Conservation (phyloP, 2,888 invertebrate genomes). For the Plagiodera versicolora region DNA sequence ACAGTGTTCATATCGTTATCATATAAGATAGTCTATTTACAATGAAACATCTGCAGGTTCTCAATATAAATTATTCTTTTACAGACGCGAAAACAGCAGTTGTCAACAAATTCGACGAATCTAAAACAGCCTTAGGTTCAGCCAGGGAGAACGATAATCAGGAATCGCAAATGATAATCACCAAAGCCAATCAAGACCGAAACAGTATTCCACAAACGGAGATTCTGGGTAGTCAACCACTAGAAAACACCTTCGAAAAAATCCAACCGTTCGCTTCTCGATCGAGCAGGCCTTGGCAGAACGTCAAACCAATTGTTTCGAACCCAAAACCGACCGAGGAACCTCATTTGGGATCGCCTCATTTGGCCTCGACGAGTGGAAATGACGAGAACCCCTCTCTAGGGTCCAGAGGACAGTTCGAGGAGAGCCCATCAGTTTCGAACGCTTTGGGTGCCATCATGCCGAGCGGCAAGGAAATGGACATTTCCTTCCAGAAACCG, state of each 20-base stretch:
- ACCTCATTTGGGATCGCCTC: not conserved
- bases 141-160: not conserved
- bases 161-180: too few relatives aligned
- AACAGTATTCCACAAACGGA: conserved; percentile 1
- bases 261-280: conserved; percentile 5
- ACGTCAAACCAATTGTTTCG: too few relatives aligned
- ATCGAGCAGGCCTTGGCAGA: not conserved
- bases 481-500: conserved; percentile 14
- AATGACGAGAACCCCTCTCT: not conserved
- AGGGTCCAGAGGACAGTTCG: not conserved
- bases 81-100: not conserved
- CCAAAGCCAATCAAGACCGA: not conserved
- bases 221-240: conserved; percentile 22
- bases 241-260: conserved; percentile 21
- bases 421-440: not conserved
- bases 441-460: conserved; percentile 32
- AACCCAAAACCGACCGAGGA: too few relatives aligned
- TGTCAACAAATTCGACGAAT: conserved; percentile 10
- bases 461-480: conserved; percentile 19
- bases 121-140: conserved; percentile 5
- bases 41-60: too few relatives aligned
- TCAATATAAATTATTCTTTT: not conserved
- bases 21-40: too few relatives aligned
- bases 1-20: too few relatives aligned
- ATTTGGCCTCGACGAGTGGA: too few relatives aligned